Percentiles rank a stretch among this genome's conserved stretches.
phyloP scores from a whole-genome alignment of 1,140 invertebrate genomes.

The Neodiprion pinetum region DNA sequence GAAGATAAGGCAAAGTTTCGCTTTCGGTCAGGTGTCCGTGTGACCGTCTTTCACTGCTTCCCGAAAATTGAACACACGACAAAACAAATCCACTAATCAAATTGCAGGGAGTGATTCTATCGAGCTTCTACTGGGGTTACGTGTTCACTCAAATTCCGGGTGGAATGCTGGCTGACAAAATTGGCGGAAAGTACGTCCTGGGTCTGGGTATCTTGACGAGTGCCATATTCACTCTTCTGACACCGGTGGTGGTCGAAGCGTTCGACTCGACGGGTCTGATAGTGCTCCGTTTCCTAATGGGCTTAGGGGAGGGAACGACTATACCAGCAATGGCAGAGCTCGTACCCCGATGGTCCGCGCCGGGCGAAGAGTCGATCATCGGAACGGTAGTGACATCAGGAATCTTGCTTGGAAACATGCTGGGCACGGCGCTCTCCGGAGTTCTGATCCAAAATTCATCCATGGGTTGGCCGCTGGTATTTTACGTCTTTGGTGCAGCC shows the following conservation, averaged over 20 bases:
- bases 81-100: not conserved
- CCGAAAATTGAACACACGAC: no score
- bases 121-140: conserved; percentile 39
- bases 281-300: conserved; percentile 69
- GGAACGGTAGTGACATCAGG: conserved; percentile 55
- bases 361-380: conserved; percentile 47
- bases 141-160: conserved; percentile 70
- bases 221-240: conserved; percentile 71
- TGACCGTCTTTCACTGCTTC: no score
- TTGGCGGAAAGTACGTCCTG: conserved; percentile 60
- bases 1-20: not conserved
- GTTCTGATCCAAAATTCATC: conserved; percentile 52
- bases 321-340: conserved; percentile 71
- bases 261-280: conserved; percentile 67
- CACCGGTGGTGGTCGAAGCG: conserved; percentile 61
- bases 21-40: not conserved
- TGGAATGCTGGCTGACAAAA: conserved; percentile 66
- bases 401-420: conserved; percentile 71
- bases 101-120: conserved; percentile 65
- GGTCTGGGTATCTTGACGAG: no score
- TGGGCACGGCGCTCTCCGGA: conserved; percentile 71
- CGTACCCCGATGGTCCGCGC: conserved; percentile 71
- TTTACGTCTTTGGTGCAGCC: conserved; percentile 17
- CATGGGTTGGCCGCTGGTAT: conserved; percentile 18
- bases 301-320: conserved; percentile 74